A percentile compares a stretch with the other conserved stretches of the same genome.
Conservation (phyloP, 2,888 invertebrate species). For the Micoletzkya japonica region DNA sequence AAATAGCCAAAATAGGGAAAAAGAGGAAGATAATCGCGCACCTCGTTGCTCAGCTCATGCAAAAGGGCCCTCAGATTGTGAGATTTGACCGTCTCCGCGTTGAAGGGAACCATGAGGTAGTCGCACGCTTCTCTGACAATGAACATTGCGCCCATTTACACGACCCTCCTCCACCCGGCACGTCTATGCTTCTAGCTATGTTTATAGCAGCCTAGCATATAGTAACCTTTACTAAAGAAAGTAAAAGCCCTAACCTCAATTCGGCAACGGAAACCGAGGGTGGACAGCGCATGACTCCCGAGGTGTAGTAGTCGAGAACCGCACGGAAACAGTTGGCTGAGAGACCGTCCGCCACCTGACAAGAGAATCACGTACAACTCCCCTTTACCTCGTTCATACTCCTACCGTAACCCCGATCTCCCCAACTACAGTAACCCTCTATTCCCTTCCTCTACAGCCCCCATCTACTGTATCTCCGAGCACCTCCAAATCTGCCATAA, state of each 20-base stretch:
- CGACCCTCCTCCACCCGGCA: too few species aligned
- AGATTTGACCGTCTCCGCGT: slow-evolving; percentile 85
- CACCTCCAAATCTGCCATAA: too few species aligned
- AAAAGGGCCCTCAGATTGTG: slow-evolving; percentile 76
- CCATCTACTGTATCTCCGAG: not conserved
- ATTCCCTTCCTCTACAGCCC: not conserved
- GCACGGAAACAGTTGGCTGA: slow-evolving; percentile 91
- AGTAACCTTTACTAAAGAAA: slow-evolving; percentile 70
- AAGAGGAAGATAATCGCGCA: not conserved
- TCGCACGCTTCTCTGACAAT: slow-evolving; percentile 93
- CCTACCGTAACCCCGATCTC: not conserved
- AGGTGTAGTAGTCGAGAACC: slow-evolving; percentile 72
- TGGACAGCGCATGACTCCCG: slow-evolving; percentile 73
- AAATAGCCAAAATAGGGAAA: not conserved
- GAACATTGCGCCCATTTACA: too few species aligned
- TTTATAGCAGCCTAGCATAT: too few species aligned
- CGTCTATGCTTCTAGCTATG: too few species aligned
- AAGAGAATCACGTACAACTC: not conserved
- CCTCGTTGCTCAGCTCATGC: slow-evolving; percentile 96
- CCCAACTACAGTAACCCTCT: not conserved
- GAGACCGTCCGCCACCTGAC: slow-evolving; percentile 81
- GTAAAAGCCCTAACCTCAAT: slow-evolving; percentile 91
- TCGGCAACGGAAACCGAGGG: slow-evolving; percentile 94
- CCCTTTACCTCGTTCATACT: not conserved
- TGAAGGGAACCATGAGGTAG: slow-evolving; percentile 94